Percentiles rank a stretch among this genome's conserved stretches.
These are phyloP conservation scores for Periophthalmus modestus DNA, from an alignment of 2,113 vertebrate genomes.

Conservation along the genomic window DNA sequence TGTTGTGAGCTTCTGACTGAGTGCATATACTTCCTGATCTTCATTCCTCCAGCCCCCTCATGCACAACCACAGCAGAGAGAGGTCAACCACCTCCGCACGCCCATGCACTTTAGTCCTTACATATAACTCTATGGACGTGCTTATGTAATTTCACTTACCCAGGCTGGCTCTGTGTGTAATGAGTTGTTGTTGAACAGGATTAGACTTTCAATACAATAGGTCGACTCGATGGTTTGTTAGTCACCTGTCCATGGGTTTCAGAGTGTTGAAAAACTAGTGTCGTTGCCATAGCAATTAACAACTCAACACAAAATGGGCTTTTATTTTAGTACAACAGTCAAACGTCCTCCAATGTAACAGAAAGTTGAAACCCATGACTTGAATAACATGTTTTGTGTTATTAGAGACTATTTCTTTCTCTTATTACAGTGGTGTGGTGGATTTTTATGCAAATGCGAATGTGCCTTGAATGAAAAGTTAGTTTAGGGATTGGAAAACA, in stretches of 20 bases:
- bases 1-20: slow-evolving; percentile 15
- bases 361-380: no score
- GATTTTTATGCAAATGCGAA: neutral
- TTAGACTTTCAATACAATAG: neutral
- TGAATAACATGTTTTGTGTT: neutral
- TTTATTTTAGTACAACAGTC: no score
- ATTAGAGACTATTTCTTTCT: neutral
- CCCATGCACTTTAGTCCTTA: slow-evolving; percentile 47
- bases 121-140: slow-evolving; percentile 16
- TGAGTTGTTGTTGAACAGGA: neutral
- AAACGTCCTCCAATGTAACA: no score
- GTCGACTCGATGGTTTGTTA: no score
- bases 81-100: slow-evolving; percentile 49
- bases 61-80: slow-evolving; percentile 16
- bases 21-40: slow-evolving; percentile 50
- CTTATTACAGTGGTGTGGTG: neutral
- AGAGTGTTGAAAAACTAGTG: no score
- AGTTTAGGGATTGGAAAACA: no score
- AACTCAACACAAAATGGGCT: no score
- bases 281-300: no score
- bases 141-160: slow-evolving; percentile 41
- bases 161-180: neutral
- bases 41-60: slow-evolving; percentile 35
- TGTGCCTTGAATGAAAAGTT: no score
- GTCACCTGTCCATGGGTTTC: no score